Conservation (phyloP, 2,113 vertebrate species). For the Phalacrocorax aristotelis region DNA sequence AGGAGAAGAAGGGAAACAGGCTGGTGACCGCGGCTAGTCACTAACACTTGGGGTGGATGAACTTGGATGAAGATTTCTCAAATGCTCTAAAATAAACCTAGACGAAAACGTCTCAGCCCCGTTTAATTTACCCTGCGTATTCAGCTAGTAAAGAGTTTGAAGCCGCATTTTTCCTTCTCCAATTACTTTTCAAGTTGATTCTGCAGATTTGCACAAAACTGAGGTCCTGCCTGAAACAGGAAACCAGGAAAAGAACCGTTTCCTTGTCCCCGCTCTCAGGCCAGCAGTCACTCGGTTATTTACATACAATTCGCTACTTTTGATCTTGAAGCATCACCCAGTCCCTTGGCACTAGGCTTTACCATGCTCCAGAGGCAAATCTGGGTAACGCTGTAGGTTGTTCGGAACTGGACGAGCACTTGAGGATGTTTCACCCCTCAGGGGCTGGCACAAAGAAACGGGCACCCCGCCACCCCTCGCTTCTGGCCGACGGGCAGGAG, state of each 20-base stretch:
- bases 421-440: fast-evolving
- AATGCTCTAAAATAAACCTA: fast-evolving
- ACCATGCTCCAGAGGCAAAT: fast-evolving
- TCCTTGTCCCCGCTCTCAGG: not conserved
- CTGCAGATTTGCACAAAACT: fast-evolving
- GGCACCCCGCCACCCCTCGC: fast-evolving
- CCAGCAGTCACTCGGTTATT: fast-evolving
- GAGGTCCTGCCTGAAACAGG: fast-evolving
- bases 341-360: fast-evolving
- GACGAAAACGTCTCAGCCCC: too few species aligned
- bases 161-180: too few species aligned
- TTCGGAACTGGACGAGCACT: not conserved
- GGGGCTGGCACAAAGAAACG: fast-evolving
- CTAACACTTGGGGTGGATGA: fast-evolving
- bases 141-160: not conserved
- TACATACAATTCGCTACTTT: fast-evolving
- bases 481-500: not conserved
- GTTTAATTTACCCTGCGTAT: fast-evolving
- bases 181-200: not conserved
- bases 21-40: fast-evolving
- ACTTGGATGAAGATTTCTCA: too few species aligned
- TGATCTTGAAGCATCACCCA: fast-evolving
- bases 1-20: not conserved
- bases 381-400: not conserved
- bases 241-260: fast-evolving